Percentiles rank a stretch among this genome's conserved stretches.
These are phyloP conservation scores for Acrossocheilus wenchowensis DNA, from an alignment of 2,797 vertebrate genomes.

Conservation along the genomic window DNA sequence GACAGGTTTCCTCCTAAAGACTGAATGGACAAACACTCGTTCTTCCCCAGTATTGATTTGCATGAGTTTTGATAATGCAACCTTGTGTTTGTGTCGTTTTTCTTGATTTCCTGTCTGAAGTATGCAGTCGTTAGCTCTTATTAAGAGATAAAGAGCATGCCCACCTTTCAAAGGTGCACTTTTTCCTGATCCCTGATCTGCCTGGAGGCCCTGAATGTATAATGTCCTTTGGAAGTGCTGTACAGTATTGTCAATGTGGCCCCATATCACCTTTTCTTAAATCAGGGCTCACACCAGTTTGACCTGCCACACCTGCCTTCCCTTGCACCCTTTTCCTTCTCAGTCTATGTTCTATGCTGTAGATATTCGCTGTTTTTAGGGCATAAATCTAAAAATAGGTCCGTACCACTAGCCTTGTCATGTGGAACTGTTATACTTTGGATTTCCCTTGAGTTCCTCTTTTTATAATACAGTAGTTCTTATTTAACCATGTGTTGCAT, in stretches of 20 bases:
- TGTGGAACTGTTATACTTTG: conserved; percentile 68
- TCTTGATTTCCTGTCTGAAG: conserved; percentile 21
- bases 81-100: conserved; percentile 41
- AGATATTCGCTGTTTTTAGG: conserved; percentile 74
- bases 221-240: conserved; percentile 74
- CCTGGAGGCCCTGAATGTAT: conserved; percentile 76
- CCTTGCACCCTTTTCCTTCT: conserved; percentile 21
- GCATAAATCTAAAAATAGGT: conserved; percentile 64
- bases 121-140: conserved; percentile 39
- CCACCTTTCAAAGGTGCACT: conserved; percentile 56
- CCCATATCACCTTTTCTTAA: conserved; percentile 45
- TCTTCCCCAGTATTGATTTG: conserved; percentile 50
- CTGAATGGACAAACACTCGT: conserved; percentile 36
- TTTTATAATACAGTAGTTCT: conserved; percentile 68
- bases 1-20: conserved; percentile 25
- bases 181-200: conserved; percentile 55
- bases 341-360: conserved; percentile 59
- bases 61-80: conserved; percentile 50
- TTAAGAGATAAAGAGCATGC: conserved; percentile 48
- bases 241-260: conserved; percentile 66
- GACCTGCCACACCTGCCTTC: conserved; percentile 40
- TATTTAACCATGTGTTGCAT: conserved; percentile 62
- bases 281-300: conserved; percentile 29
- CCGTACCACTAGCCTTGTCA: conserved; percentile 62
- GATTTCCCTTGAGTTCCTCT: conserved; percentile 59